Conservation (phyloP, 2,113 vertebrate genomes). For the Crotalus tigris region DNA sequence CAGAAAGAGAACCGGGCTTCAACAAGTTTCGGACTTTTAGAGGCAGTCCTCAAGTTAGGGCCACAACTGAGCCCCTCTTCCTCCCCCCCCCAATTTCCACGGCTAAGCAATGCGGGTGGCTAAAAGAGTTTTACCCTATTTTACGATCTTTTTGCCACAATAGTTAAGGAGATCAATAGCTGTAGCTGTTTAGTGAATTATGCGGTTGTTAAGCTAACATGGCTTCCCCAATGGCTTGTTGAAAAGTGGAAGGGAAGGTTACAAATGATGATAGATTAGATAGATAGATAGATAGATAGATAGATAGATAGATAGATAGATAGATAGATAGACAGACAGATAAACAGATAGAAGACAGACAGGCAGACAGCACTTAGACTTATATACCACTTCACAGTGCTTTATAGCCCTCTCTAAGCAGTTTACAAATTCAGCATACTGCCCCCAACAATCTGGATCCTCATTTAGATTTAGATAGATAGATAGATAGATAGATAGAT, state of each 20-base stretch:
- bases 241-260: background rate
- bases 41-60: background rate
- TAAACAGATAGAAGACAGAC: no score
- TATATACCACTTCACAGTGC: no score
- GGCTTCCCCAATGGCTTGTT: background rate
- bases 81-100: background rate
- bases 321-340: no score
- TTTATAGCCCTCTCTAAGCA: background rate
- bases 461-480: no score
- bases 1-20: background rate
- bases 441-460: background rate
- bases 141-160: background rate
- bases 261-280: background rate
- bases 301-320: no score
- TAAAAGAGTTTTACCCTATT: background rate
- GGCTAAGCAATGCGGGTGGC: background rate
- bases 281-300: no score
- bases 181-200: background rate
- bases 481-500: no score
- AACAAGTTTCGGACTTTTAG: background rate
- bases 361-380: no score
- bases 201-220: background rate
- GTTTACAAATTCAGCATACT: background rate
- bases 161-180: background rate
- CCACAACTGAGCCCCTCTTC: background rate